Evolutionary conservation across 1,140 invertebrate genomes (phyloP).

Genomic region (Maconellicoccus hirsutus): DNA sequence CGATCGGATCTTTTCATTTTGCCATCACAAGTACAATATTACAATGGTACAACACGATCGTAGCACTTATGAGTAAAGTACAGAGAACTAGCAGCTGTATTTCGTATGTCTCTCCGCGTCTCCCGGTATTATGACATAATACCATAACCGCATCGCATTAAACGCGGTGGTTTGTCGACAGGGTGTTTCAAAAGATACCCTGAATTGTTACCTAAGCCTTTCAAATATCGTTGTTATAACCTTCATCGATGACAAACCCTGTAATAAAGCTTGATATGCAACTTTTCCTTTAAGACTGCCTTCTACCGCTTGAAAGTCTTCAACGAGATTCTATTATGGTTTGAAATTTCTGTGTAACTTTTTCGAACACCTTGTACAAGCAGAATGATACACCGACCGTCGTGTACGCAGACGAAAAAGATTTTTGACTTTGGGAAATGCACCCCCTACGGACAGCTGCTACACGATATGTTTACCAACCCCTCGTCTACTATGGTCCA

Average conservation of each 20-base stretch:
- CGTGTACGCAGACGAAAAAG: background rate
- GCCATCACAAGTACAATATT: background rate
- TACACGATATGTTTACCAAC: conserved; percentile 8
- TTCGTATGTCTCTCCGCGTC: background rate
- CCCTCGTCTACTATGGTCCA: background rate
- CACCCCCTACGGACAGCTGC: conserved; percentile 6
- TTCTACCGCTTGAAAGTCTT: no score
- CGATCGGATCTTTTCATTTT: background rate
- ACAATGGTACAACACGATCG: background rate
- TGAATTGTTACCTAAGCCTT: no score
- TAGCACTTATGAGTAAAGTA: background rate
- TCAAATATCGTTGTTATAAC: no score
- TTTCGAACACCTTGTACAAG: background rate
- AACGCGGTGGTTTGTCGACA: background rate
- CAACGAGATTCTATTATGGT: no score
- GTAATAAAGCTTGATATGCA: no score
- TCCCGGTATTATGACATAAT: conserved; percentile 8
- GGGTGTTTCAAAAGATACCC: background rate
- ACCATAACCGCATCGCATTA: background rate
- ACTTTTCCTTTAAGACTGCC: no score
- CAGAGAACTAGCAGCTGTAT: background rate
- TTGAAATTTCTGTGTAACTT: background rate
- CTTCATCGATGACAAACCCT: no score
- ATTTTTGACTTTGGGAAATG: conserved; percentile 9
- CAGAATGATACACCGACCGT: background rate